Evolutionary conservation across 2,888 invertebrate species (phyloP).

Genomic region (Sussaba pulchella): DNA sequence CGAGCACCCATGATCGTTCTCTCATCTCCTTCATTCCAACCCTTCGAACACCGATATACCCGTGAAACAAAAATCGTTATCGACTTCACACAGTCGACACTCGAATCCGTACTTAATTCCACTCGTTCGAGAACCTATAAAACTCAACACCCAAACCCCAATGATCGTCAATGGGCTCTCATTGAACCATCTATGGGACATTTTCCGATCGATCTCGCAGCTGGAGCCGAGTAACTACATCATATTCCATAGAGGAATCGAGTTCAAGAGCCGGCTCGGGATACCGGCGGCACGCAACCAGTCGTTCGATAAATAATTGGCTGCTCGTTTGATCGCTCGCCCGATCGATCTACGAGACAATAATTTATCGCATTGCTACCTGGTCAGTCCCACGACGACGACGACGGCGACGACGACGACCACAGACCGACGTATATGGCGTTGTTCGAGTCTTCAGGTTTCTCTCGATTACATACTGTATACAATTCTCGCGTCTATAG

Average conservation of each 20-base stretch:
- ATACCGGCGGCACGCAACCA: neutral
- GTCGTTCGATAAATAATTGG: conserved; percentile 67
- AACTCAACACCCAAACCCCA: conserved; percentile 12
- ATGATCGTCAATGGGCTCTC: conserved; percentile 57
- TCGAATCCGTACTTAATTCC: neutral
- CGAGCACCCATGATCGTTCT: conserved; percentile 15
- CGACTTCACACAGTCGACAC: conserved; percentile 34
- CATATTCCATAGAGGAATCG: conserved; percentile 56
- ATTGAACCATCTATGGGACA: conserved; percentile 17
- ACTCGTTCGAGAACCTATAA: conserved; percentile 26
- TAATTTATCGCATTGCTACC: conserved; percentile 64
- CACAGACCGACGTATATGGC: conserved; percentile 69
- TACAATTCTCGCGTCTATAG: neutral
- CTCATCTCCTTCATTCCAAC: conserved; percentile 8
- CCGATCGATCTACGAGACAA: conserved; percentile 66
- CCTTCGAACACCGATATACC: neutral
- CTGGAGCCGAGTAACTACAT: conserved; percentile 19
- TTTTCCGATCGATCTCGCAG: conserved; percentile 15
- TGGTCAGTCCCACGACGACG: conserved; percentile 24
- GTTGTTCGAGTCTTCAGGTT: conserved; percentile 63
- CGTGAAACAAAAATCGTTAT: conserved; percentile 12
- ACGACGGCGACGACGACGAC: conserved; percentile 38
- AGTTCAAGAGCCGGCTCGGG: conserved; percentile 37
- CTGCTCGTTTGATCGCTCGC: conserved; percentile 29
- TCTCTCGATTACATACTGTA: conserved; percentile 64